phyloP scores from a whole-genome alignment of 1,140 invertebrate genomes.

The Drosophila ananassae region DNA sequence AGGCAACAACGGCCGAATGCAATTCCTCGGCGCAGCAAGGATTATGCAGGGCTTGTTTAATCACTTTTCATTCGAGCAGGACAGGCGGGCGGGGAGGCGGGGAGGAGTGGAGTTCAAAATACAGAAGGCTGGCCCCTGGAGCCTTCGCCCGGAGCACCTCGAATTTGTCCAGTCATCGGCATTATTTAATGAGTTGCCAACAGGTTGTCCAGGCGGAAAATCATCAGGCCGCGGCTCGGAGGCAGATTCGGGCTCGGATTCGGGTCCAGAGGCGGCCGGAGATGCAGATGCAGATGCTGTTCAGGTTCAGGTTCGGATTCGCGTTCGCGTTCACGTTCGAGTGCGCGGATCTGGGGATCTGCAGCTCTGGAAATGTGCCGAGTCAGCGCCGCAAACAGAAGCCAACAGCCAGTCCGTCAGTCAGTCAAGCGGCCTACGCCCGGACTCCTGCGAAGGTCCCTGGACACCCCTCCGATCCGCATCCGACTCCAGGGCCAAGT shows the following conservation, averaged over 20 bases:
- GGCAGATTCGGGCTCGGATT: slow-evolving; percentile 3
- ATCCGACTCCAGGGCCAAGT: too few species aligned
- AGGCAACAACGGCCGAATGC: slow-evolving; percentile 43
- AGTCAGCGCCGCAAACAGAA: slow-evolving; percentile 81
- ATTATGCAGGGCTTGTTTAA: slow-evolving; percentile 74
- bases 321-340: slow-evolving; percentile 30
- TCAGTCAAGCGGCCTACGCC: slow-evolving; percentile 65
- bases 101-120: slow-evolving; percentile 9
- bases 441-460: slow-evolving; percentile 32
- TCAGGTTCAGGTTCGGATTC: slow-evolving; percentile 19
- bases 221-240: slow-evolving; percentile 33
- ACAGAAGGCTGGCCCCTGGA: neutral
- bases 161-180: slow-evolving; percentile 83
- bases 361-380: slow-evolving; percentile 24
- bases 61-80: slow-evolving; percentile 71
- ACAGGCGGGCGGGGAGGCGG: slow-evolving; percentile 1
- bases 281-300: slow-evolving; percentile 22
- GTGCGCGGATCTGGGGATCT: slow-evolving; percentile 4
- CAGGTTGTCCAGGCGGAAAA: slow-evolving; percentile 79
- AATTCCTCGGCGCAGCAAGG: slow-evolving; percentile 71
- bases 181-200: slow-evolving; percentile 83
- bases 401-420: slow-evolving; percentile 62
- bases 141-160: neutral
- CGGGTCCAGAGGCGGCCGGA: slow-evolving; percentile 12
- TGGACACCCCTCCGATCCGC: too few species aligned